Conservation (phyloP, 2,888 invertebrate genomes). For the Agrilus mali region DNA sequence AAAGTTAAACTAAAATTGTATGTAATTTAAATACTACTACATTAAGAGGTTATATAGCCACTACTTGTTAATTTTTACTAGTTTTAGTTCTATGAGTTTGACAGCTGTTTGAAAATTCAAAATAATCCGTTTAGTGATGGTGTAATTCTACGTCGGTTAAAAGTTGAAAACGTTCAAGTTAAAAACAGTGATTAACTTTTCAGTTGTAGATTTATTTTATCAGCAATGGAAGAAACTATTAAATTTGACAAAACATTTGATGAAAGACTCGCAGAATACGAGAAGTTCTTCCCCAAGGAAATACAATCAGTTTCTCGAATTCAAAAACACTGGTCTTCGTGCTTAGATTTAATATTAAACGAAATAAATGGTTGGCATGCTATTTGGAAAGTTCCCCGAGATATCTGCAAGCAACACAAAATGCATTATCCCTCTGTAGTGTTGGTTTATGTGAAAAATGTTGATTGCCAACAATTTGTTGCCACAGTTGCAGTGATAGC, state of each 20-base stretch:
- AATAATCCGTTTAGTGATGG: too few species aligned
- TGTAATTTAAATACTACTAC: too few species aligned
- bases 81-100: too few species aligned
- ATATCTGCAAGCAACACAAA: conserved; percentile 49
- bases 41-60: too few species aligned
- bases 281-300: conserved; percentile 35
- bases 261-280: conserved; percentile 41
- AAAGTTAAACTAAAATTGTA: too few species aligned
- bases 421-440: conserved; percentile 54
- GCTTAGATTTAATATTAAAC: conserved; percentile 40
- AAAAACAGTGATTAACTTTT: too few species aligned
- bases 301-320: conserved; percentile 38
- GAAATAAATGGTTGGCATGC: conserved; percentile 60
- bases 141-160: too few species aligned
- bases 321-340: conserved; percentile 41
- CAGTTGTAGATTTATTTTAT: too few species aligned
- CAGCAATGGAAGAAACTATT: conserved; percentile 41
- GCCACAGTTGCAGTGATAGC: conserved; percentile 48
- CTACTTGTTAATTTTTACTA: too few species aligned
- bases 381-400: conserved; percentile 54
- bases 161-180: too few species aligned
- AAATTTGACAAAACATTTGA: conserved; percentile 45
- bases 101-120: too few species aligned
- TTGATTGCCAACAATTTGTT: conserved; percentile 41
- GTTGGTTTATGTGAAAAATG: conserved; percentile 42